These are phyloP conservation scores for Bombyx huttoni DNA, from an alignment of 2,888 invertebrate genomes.

Conservation along the genomic window DNA sequence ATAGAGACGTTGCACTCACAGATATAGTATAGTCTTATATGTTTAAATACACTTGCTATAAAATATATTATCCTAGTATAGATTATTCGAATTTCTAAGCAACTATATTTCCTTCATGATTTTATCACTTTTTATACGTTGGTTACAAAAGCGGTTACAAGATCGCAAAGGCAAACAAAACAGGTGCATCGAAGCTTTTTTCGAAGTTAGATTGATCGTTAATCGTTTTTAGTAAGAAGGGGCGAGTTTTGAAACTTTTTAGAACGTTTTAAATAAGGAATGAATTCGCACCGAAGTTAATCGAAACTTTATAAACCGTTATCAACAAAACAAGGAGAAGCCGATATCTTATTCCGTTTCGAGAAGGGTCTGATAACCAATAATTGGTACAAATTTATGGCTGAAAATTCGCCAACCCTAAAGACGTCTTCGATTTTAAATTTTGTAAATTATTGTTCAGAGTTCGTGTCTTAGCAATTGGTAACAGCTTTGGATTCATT, in stretches of 20 bases:
- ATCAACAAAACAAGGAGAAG: not conserved
- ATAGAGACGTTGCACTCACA: too few species aligned
- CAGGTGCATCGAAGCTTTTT: conserved; percentile 56
- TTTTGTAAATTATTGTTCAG: not conserved
- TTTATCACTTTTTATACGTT: conserved; percentile 10
- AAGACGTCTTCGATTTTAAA: not conserved
- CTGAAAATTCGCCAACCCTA: not conserved
- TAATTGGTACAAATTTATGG: not conserved
- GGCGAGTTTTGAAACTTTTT: conserved; percentile 45
- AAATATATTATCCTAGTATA: too few species aligned
- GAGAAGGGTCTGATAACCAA: not conserved
- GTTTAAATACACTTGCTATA: too few species aligned
- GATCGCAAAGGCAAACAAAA: conserved; percentile 47
- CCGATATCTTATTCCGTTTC: conserved; percentile 5
- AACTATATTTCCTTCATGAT: too few species aligned
- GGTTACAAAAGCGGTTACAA: too few species aligned
- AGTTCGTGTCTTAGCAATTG: not conserved
- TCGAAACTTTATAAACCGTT: conserved; percentile 25
- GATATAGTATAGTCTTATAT: too few species aligned
- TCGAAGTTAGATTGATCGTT: conserved; percentile 43
- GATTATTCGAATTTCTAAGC: too few species aligned
- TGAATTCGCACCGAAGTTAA: conserved; percentile 20
- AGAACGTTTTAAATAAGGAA: conserved; percentile 45
- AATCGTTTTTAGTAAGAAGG: conserved; percentile 59
- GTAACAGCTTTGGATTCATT: not conserved